phyloP scores from a whole-genome alignment of 2,113 vertebrate genomes.

The Speoplatyrhinus poulsoni region DNA sequence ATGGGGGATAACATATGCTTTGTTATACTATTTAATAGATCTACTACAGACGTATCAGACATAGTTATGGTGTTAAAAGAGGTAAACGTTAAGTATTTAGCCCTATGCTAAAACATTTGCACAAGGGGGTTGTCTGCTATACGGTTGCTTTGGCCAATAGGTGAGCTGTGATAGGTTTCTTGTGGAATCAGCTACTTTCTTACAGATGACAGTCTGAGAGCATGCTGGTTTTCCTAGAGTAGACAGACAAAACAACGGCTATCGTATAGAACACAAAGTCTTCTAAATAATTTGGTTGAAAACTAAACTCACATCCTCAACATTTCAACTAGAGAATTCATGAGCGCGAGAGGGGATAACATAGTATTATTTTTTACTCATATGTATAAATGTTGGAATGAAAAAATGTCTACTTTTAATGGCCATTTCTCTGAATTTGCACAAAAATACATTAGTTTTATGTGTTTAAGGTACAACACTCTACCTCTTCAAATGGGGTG shows the following conservation, averaged over 20 bases:
- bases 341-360: neutral
- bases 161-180: neutral
- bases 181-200: neutral
- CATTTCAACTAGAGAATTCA: neutral
- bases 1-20: no score
- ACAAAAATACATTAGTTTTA: neutral
- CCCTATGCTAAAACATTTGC: neutral
- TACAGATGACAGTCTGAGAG: neutral
- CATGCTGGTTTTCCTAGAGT: slow-evolving; percentile 5
- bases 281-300: slow-evolving; percentile 5
- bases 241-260: slow-evolving; percentile 33
- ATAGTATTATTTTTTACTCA: neutral
- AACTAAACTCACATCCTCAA: neutral
- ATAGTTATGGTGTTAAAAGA: neutral
- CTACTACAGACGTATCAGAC: neutral
- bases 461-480: neutral
- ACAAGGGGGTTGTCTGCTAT: neutral
- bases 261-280: slow-evolving; percentile 1
- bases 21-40: neutral
- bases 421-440: neutral
- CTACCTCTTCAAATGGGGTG: slow-evolving; percentile 1
- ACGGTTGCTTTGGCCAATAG: no score
- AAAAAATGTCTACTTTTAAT: neutral
- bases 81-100: neutral
- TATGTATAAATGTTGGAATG: no score